Evolutionary conservation across 1,140 invertebrate species (phyloP), one percentile per base, ranked within the genome.

Genomic region (Brachionus paranguensis): DNA sequence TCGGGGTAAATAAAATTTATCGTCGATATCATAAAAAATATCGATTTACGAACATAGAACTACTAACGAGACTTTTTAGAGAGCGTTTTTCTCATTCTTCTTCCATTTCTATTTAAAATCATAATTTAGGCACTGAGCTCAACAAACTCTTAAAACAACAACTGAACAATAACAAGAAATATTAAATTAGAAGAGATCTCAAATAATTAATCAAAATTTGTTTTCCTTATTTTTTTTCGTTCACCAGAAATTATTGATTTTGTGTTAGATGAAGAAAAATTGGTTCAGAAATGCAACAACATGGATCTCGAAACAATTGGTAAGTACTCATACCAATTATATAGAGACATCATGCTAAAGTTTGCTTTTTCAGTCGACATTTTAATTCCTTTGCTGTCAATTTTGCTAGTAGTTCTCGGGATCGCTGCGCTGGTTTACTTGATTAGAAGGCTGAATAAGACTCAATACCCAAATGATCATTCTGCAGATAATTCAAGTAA

Each of bases 121-220:
- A 60, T 60, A 60, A 60, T 60, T 60, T 47, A 2, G 27, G 53
- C 53, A 60, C 53, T 60, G 53, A 60, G 53, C 53, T 20, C 53
- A 60, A 60, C n/a, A 60, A 60, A 60, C 53, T 60, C 53, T 60
- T 60, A 60, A 60, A 60, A 60, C 53, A 60, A 60, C 53, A 60
- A 60, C 53, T 60, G 53, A 60, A 60, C 53, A 60, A 60, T 60
- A 60, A 60, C 53, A 60, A 60, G 53, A 60, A 60, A 60, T 60
- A 60, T 60, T 60, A 60, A 60, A 60, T 60, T 60, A 60, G 53
- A 10, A 60, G 17, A 60, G 53, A 60, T 60, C 53, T 60, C 53
- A 60, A 60, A 60, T 60, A 60, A 60, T 60, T 60, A 60, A 60
- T 60, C 53, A 60, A 10, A 60, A 60, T 60, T 60, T 60, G 53